These are phyloP conservation scores for Amphipyra berbera DNA, from an alignment of 2,888 invertebrate genomes.

Conservation along the genomic window DNA sequence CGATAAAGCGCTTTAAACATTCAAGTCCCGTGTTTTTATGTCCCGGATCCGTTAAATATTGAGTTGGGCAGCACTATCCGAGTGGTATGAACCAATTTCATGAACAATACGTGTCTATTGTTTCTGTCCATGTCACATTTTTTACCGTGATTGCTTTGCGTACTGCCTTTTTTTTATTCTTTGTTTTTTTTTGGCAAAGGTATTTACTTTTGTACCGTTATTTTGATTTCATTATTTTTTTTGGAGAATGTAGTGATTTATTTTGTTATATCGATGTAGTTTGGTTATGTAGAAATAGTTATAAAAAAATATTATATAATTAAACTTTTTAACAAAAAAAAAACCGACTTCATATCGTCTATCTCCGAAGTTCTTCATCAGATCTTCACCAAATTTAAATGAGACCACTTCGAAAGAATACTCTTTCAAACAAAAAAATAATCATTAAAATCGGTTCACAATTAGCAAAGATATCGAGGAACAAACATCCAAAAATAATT, in stretches of 20 bases:
- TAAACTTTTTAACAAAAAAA: too few species aligned
- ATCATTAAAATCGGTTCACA: too few species aligned
- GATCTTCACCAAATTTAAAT: too few species aligned
- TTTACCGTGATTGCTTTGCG: conserved; percentile 32
- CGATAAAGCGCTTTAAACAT: conserved; percentile 57
- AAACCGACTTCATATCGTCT: too few species aligned
- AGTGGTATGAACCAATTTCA: conserved; percentile 47
- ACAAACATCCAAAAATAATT: too few species aligned
- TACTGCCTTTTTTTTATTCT: conserved; percentile 16
- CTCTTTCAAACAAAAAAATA: too few species aligned
- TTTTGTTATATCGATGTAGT: background rate
- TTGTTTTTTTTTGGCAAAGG: conserved; percentile 3
- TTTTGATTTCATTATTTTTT: conserved; percentile 20
- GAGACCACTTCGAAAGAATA: too few species aligned
- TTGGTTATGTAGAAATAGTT: too few species aligned
- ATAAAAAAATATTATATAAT: too few species aligned
- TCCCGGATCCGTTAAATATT: conserved; percentile 32
- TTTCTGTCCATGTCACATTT: conserved; percentile 43
- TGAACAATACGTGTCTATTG: conserved; percentile 35
- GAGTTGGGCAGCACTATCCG: conserved; percentile 29
- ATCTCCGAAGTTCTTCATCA: too few species aligned
- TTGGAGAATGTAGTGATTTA: background rate
- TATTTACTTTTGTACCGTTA: background rate
- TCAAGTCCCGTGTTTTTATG: conserved; percentile 51
- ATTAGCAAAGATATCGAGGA: too few species aligned